Conservation (phyloP, 2,888 invertebrate genomes). For the Opisthograptis luteolata region DNA sequence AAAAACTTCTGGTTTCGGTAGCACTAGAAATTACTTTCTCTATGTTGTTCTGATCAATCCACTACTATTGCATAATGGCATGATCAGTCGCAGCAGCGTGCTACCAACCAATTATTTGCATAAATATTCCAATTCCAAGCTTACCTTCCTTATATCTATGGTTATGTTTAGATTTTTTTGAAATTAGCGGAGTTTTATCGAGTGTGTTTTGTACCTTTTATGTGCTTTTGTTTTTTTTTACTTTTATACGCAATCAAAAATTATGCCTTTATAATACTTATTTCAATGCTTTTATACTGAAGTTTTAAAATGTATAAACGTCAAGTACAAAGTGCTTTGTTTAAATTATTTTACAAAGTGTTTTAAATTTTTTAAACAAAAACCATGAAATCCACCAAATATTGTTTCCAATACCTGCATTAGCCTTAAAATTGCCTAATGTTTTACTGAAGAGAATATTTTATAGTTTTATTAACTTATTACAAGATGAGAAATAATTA, state of each 20-base stretch:
- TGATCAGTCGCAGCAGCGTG: too few species aligned
- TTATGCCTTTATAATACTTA: slow-evolving; percentile 6
- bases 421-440: slow-evolving; percentile 83
- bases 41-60: too few species aligned
- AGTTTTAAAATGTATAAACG: slow-evolving; percentile 44
- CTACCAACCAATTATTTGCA: too few species aligned
- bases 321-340: slow-evolving; percentile 82
- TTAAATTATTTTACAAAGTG: slow-evolving; percentile 56
- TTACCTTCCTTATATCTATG: too few species aligned
- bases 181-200: neutral
- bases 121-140: too few species aligned
- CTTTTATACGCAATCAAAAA: slow-evolving; percentile 1
- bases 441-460: slow-evolving; percentile 81
- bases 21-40: too few species aligned
- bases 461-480: slow-evolving; percentile 85
- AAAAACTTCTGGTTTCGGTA: too few species aligned
- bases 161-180: neutral
- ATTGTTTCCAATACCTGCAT: slow-evolving; percentile 80
- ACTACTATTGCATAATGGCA: too few species aligned
- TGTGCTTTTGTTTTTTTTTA: slow-evolving; percentile 1
- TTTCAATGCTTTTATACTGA: slow-evolving; percentile 16
- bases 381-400: slow-evolving; percentile 77
- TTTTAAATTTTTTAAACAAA: slow-evolving; percentile 67
- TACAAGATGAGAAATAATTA: slow-evolving; percentile 80
- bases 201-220: neutral